A percentile compares a stretch with the other conserved stretches of the same genome.
phyloP scores from a whole-genome alignment of 2,888 invertebrate genomes.

The Coelinius sp. region DNA sequence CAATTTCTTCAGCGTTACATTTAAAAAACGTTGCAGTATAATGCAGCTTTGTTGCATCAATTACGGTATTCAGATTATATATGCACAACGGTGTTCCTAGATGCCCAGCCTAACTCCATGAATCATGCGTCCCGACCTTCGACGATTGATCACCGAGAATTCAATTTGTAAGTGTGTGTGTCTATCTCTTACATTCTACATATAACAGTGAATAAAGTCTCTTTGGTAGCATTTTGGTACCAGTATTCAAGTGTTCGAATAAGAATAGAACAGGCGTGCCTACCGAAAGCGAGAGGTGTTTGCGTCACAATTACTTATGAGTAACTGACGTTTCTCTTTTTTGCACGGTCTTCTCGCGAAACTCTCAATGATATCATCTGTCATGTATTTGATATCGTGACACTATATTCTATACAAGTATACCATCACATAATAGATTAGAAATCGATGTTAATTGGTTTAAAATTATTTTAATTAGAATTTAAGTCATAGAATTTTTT shows the following conservation, averaged over 20 bases:
- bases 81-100: neutral
- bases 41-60: constrained; percentile 5
- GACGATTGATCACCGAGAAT: constrained; percentile 4
- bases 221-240: constrained; percentile 5
- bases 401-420: no score
- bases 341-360: neutral
- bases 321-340: constrained; percentile 3
- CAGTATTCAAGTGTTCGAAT: neutral
- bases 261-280: constrained; percentile 17
- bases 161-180: neutral
- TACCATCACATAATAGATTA: no score
- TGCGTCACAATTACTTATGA: constrained; percentile 14
- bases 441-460: no score
- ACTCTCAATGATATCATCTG: constrained; percentile 8
- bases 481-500: no score
- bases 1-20: neutral
- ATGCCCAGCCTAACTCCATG: neutral
- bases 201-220: neutral
- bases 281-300: neutral
- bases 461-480: no score
- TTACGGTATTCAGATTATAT: neutral
- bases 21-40: neutral
- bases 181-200: neutral
- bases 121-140: constrained; percentile 4
- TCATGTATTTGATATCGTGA: neutral